phyloP scores from a whole-genome alignment of 2,797 vertebrate genomes.

The Onychomys torridus region DNA sequence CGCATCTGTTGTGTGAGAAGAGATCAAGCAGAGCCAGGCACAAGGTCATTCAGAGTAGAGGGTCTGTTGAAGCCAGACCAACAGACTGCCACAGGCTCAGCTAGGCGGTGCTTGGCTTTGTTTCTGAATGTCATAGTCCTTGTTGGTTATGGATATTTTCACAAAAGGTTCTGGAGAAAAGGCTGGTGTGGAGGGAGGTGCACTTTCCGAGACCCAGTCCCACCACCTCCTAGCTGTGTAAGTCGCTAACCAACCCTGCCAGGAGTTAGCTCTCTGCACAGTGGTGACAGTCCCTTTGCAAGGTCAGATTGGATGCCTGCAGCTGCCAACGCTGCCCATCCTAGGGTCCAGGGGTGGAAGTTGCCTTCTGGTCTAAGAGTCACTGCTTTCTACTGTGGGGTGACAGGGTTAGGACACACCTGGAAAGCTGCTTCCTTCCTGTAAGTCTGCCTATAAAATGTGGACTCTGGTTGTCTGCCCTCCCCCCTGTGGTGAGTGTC shows the following conservation, averaged over 20 bases:
- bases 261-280: neutral
- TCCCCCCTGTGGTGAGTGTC: accelerated
- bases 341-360: neutral
- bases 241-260: neutral
- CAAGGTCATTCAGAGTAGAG: neutral
- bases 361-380: neutral
- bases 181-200: neutral
- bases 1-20: neutral
- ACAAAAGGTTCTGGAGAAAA: constrained; percentile 6
- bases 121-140: neutral
- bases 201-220: neutral
- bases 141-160: neutral
- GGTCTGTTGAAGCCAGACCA: constrained; percentile 9
- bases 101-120: neutral
- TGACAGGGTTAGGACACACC: neutral
- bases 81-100: neutral
- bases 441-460: neutral
- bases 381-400: neutral
- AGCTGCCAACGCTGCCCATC: neutral
- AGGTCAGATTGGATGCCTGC: neutral
- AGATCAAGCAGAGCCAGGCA: constrained; percentile 17
- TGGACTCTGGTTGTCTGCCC: accelerated
- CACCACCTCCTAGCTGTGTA: neutral
- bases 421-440: neutral
- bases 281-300: neutral